These are phyloP conservation scores for Pyrochroa serraticornis DNA, from an alignment of 2,888 invertebrate species.

Conservation along the genomic window DNA sequence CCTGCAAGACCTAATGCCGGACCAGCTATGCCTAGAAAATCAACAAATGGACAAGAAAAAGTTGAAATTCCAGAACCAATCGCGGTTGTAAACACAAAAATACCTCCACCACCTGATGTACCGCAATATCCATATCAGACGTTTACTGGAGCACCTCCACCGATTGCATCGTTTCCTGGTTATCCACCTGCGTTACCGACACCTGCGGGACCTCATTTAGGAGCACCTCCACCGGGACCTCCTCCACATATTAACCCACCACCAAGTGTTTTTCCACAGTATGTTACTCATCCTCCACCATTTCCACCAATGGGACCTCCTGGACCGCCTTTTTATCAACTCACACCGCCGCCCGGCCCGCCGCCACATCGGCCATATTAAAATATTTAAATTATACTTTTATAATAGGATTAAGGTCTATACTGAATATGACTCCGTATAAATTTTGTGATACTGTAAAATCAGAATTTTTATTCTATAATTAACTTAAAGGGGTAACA, in stretches of 20 bases:
- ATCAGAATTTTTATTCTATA: too few relatives aligned
- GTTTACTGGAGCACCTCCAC: slow-evolving; percentile 48
- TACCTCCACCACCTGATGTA: slow-evolving; percentile 48
- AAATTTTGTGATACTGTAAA: too few relatives aligned
- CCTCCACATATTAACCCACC: slow-evolving; percentile 55
- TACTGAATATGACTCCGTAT: too few relatives aligned
- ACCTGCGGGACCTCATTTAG: slow-evolving; percentile 43
- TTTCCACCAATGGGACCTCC: slow-evolving; percentile 59
- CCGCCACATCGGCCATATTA: slow-evolving; percentile 58
- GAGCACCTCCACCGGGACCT: slow-evolving; percentile 59
- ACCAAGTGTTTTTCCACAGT: slow-evolving; percentile 48
- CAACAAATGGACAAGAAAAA: slow-evolving; percentile 65
- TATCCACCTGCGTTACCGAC: slow-evolving; percentile 23
- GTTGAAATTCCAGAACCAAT: slow-evolving; percentile 43
- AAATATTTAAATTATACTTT: not conserved
- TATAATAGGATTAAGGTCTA: too few relatives aligned
- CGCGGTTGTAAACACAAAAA: slow-evolving; percentile 38
- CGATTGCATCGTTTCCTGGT: slow-evolving; percentile 37
- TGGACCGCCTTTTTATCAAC: slow-evolving; percentile 54
- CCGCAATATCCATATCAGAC: slow-evolving; percentile 52
- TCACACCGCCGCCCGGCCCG: slow-evolving; percentile 49
- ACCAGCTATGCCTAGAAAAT: slow-evolving; percentile 42
- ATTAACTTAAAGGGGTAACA: too few relatives aligned
- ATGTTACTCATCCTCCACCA: slow-evolving; percentile 51
- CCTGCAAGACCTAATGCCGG: slow-evolving; percentile 48